Percentiles rank a stretch among this genome's conserved stretches.
Conservation (phyloP, 1,140 invertebrate species). For the Monochamus saltuarius region DNA sequence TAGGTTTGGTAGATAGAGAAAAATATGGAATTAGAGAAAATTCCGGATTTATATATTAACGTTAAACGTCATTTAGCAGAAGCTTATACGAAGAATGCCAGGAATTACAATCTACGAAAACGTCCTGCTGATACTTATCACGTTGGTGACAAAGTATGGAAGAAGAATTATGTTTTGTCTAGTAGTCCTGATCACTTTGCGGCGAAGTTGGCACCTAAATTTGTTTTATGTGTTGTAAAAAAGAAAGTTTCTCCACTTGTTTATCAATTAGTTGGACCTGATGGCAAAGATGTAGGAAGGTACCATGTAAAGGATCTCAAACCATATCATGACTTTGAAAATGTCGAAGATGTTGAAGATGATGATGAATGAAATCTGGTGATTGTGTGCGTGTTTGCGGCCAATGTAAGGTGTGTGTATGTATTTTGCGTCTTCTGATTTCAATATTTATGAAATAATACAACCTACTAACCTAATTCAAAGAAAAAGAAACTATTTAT, state of each 20-base stretch:
- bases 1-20: neutral
- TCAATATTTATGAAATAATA: too few species aligned
- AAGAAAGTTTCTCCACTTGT: too few species aligned
- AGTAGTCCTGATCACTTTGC: neutral
- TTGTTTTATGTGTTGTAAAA: too few species aligned
- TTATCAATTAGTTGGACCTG: too few species aligned
- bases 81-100: neutral
- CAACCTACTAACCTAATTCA: too few species aligned
- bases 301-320: too few species aligned
- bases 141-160: neutral
- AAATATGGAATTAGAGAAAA: neutral
- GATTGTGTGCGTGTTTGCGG: neutral
- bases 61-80: neutral
- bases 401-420: neutral
- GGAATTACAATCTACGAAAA: constrained; percentile 1
- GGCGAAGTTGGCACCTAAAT: neutral
- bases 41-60: neutral
- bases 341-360: neutral
- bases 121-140: neutral
- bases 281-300: neutral
- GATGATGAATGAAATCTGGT: neutral
- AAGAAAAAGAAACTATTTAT: too few species aligned
- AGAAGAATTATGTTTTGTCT: constrained; percentile 1
- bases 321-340: neutral
- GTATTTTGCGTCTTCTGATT: too few species aligned